Evolutionary conservation across 2,113 vertebrate genomes (phyloP).

Genomic region (Poeciliopsis occidentalis): DNA sequence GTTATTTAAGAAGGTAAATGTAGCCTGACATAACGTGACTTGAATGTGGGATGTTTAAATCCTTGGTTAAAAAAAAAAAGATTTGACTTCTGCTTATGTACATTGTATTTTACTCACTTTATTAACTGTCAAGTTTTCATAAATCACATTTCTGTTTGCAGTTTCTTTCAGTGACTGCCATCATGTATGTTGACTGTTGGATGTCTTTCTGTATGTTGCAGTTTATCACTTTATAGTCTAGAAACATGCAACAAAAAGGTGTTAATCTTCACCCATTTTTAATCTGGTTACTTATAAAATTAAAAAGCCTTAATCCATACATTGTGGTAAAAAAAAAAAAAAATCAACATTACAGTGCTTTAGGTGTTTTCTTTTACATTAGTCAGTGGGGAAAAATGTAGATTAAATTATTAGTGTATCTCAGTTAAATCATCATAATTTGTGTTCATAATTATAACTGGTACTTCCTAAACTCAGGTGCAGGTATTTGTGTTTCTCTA

Average conservation of each 20-base stretch:
- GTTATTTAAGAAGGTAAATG: not conserved
- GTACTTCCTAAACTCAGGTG: not conserved
- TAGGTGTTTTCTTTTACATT: not conserved
- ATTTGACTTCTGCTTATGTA: not conserved
- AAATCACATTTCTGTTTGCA: conserved; percentile 13
- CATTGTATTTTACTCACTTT: not conserved
- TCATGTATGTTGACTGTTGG: not conserved
- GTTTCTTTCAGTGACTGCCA: not conserved
- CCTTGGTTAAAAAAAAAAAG: not conserved
- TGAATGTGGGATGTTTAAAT: conserved; percentile 16
- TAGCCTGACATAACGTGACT: not conserved
- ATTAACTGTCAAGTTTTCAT: not conserved
- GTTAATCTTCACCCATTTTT: not conserved
- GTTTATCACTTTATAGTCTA: not conserved
- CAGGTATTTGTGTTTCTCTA: not conserved
- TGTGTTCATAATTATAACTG: not conserved
- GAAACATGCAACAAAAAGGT: not conserved
- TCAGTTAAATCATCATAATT: not conserved
- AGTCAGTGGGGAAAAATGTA: not conserved
- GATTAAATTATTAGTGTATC: not conserved
- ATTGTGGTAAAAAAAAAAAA: not conserved
- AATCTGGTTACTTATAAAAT: not conserved
- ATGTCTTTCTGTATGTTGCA: conserved; percentile 1
- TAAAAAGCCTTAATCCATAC: not conserved
- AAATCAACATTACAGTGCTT: not conserved